These are phyloP conservation scores for Chrysoperla carnea DNA, from an alignment of 1,140 invertebrate genomes.

Conservation along the genomic window DNA sequence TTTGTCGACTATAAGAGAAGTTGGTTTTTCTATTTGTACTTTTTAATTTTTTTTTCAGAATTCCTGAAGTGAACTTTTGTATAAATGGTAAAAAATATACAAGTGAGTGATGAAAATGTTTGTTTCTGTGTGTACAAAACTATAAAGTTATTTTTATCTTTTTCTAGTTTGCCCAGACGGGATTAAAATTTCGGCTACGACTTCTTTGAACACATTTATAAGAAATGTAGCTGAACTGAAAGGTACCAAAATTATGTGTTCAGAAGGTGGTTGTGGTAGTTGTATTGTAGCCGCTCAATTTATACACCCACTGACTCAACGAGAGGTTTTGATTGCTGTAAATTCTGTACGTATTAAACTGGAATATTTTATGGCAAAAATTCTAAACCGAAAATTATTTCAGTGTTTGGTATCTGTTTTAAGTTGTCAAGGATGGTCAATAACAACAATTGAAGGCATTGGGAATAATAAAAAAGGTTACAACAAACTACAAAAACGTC, in stretches of 20 bases:
- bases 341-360: slow-evolving; percentile 48
- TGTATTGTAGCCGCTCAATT: slow-evolving; percentile 50
- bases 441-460: slow-evolving; percentile 63
- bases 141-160: too few species aligned
- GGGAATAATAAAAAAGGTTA: slow-evolving; percentile 50
- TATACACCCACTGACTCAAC: slow-evolving; percentile 29
- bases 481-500: slow-evolving; percentile 44
- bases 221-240: slow-evolving; percentile 43
- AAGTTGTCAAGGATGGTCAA: slow-evolving; percentile 51
- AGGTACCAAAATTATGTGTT: slow-evolving; percentile 67
- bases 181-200: slow-evolving; percentile 21
- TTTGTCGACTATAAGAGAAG: too few species aligned
- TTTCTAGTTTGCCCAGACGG: too few species aligned
- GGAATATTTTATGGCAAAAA: not conserved
- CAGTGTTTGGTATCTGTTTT: slow-evolving; percentile 60
- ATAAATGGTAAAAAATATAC: too few species aligned
- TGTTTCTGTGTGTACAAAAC: too few species aligned
- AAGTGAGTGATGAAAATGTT: too few species aligned
- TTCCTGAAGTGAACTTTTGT: too few species aligned
- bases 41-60: too few species aligned
- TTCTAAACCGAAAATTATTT: not conserved
- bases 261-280: slow-evolving; percentile 67
- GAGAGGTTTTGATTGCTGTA: slow-evolving; percentile 37
- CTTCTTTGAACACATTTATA: slow-evolving; percentile 50
- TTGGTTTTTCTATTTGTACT: too few species aligned